These are phyloP conservation scores for Temnopleurus reevesii DNA, from an alignment of 53 echinoderm and acorn worm species.

Conservation along the genomic window DNA sequence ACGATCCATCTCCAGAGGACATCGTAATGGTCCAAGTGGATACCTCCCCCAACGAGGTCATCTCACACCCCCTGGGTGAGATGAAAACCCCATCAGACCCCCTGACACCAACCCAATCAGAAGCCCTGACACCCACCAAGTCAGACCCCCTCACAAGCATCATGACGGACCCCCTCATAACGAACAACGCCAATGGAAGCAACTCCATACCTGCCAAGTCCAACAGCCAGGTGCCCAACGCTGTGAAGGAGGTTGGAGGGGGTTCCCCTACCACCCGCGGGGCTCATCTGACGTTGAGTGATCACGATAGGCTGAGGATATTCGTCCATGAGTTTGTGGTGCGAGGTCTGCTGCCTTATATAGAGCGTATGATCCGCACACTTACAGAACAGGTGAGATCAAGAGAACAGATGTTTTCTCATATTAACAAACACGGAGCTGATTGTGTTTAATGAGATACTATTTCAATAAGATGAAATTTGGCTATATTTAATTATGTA, in stretches of 20 bases:
- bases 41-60: slow-evolving; percentile 80
- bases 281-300: slow-evolving; percentile 84
- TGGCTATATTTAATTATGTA: no score
- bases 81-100: slow-evolving; percentile 36
- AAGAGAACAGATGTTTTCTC: no score
- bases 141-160: slow-evolving; percentile 36
- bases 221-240: background rate
- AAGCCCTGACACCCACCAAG: background rate
- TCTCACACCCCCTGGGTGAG: slow-evolving; percentile 84
- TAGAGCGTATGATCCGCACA: slow-evolving; percentile 90
- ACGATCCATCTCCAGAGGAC: slow-evolving; percentile 83
- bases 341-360: slow-evolving; percentile 89
- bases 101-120: background rate
- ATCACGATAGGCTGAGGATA: slow-evolving; percentile 88
- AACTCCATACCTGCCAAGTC: slow-evolving; percentile 28
- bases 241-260: background rate
- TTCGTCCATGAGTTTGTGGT: slow-evolving; percentile 98
- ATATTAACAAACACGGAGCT: no score
- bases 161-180: slow-evolving; percentile 20
- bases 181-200: slow-evolving; percentile 55
- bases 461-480: no score
- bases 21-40: slow-evolving; percentile 75
- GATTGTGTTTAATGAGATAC: no score
- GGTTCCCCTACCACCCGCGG: slow-evolving; percentile 65
- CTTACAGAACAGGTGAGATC: slow-evolving; percentile 88